Conservation (phyloP, 2,888 invertebrate species). For the Ephialtes manifestator region DNA sequence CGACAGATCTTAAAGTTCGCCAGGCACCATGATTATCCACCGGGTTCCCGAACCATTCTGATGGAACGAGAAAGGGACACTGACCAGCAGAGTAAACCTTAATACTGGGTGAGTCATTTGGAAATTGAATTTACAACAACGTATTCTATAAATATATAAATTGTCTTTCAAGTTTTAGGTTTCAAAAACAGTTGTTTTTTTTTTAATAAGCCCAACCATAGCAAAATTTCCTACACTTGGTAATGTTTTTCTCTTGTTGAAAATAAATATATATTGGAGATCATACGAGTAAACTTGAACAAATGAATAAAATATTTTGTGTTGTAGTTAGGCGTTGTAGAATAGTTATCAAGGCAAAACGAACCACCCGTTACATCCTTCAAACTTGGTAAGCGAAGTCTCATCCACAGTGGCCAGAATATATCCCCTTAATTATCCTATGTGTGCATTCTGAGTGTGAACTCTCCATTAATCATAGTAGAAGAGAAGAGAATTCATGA, state of each 20-base stretch:
- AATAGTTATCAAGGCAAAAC: conserved; percentile 34
- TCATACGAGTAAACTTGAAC: neutral
- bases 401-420: conserved; percentile 84
- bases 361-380: conserved; percentile 84
- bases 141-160: neutral
- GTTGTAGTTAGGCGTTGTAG: neutral
- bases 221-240: neutral
- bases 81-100: conserved; percentile 9
- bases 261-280: neutral
- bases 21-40: conserved; percentile 65
- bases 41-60: conserved; percentile 42
- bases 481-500: conserved; percentile 80
- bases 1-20: conserved; percentile 83
- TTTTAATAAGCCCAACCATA: neutral
- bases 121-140: neutral
- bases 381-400: conserved; percentile 80
- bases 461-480: conserved; percentile 86
- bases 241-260: neutral
- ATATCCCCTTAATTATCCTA: conserved; percentile 86
- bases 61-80: conserved; percentile 28
- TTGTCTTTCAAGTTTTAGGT: neutral
- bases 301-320: neutral
- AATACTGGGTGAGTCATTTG: conserved; percentile 62
- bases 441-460: conserved; percentile 86
- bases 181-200: neutral